phyloP scores from a whole-genome alignment of 1,140 invertebrate species.

The Andricus grossulariae region DNA sequence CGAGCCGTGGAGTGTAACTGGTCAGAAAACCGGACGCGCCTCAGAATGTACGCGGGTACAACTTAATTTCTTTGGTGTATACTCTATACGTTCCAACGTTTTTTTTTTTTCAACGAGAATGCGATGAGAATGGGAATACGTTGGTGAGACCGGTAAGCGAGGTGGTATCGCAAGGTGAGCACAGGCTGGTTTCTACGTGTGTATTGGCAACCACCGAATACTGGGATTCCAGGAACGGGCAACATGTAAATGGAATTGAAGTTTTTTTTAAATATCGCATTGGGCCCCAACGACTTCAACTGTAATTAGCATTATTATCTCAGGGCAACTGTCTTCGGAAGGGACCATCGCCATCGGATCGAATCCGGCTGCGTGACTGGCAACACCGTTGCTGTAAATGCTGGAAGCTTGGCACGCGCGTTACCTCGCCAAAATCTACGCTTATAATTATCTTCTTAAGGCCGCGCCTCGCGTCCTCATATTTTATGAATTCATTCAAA shows the following conservation, averaged over 20 bases:
- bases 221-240: slow-evolving; percentile 55
- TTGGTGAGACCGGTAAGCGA: slow-evolving; percentile 15
- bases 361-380: slow-evolving; percentile 54
- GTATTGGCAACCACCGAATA: slow-evolving; percentile 42
- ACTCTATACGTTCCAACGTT: background rate
- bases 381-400: slow-evolving; percentile 41
- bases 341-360: slow-evolving; percentile 31
- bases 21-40: slow-evolving; percentile 22
- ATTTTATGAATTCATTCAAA: too few species aligned
- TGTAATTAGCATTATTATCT: slow-evolving; percentile 66
- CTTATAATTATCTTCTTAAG: too few species aligned
- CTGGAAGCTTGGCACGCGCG: too few species aligned
- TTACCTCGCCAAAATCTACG: too few species aligned
- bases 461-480: too few species aligned
- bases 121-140: background rate
- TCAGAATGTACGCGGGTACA: slow-evolving; percentile 25
- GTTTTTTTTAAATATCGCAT: slow-evolving; percentile 58
- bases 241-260: slow-evolving; percentile 61
- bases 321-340: slow-evolving; percentile 45
- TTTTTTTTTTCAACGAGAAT: slow-evolving; percentile 28
- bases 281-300: slow-evolving; percentile 41
- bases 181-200: background rate
- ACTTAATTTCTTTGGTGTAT: slow-evolving; percentile 17
- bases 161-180: background rate
- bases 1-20: slow-evolving; percentile 11